phyloP scores from a whole-genome alignment of 2,797 vertebrate genomes.

The Coilia nasus region DNA sequence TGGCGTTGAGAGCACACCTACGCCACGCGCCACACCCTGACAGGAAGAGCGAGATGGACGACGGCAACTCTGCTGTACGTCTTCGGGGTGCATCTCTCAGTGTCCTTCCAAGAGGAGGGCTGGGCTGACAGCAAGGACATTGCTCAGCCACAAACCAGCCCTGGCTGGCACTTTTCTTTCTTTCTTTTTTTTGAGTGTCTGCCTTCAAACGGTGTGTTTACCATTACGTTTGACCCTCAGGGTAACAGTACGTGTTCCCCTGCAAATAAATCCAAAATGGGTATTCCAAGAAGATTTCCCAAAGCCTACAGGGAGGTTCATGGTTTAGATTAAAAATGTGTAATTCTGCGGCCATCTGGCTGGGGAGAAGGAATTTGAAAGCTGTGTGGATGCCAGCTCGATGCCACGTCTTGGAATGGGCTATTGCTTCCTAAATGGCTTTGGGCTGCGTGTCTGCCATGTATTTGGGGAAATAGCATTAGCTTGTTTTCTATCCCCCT shows the following conservation, averaged over 20 bases:
- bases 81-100: neutral
- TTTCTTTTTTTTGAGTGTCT: slow-evolving; percentile 50
- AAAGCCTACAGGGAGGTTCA: slow-evolving; percentile 74
- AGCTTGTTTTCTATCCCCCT: slow-evolving; percentile 68
- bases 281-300: slow-evolving; percentile 76
- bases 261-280: slow-evolving; percentile 73
- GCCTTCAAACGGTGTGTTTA: slow-evolving; percentile 67
- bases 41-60: slow-evolving; percentile 18
- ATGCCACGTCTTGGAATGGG: slow-evolving; percentile 85
- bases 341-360: slow-evolving; percentile 86
- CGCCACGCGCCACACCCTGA: neutral
- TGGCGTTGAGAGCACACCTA: slow-evolving; percentile 7
- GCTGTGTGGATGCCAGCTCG: slow-evolving; percentile 78
- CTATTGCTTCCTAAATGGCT: slow-evolving; percentile 82
- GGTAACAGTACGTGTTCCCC: slow-evolving; percentile 61
- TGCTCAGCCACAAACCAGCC: slow-evolving; percentile 38
- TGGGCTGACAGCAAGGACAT: slow-evolving; percentile 54
- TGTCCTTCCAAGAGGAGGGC: slow-evolving; percentile 30
- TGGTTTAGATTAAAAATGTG: slow-evolving; percentile 85
- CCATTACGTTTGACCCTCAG: slow-evolving; percentile 61
- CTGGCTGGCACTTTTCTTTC: neutral
- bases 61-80: slow-evolving; percentile 1
- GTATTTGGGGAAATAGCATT: slow-evolving; percentile 72
- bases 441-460: slow-evolving; percentile 72
- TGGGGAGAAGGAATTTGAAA: slow-evolving; percentile 78